Percentiles rank a stretch among this genome's conserved stretches.
These are phyloP conservation scores for Planococcus citri DNA, from an alignment of 1,140 invertebrate genomes.

Conservation along the genomic window DNA sequence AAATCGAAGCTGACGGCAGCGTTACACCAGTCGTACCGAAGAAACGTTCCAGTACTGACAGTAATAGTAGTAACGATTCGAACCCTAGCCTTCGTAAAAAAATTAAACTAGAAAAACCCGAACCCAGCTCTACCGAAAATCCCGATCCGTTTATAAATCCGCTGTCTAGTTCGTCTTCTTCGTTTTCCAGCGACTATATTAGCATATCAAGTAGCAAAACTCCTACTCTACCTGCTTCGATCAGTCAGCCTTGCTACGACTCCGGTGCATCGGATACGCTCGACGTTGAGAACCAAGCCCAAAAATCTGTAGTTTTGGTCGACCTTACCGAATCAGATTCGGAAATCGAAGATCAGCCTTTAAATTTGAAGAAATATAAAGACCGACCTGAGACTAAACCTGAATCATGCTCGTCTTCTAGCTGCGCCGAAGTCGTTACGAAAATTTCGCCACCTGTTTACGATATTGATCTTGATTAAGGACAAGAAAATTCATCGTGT, in stretches of 20 bases:
- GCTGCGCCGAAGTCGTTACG: not conserved
- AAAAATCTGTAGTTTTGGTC: not conserved
- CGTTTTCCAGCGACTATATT: no score
- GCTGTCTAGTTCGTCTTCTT: not conserved
- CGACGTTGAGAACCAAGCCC: not conserved
- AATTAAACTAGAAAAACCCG: not conserved
- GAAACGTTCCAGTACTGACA: not conserved
- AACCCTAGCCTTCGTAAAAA: not conserved
- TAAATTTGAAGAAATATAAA: not conserved
- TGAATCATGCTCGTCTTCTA: not conserved
- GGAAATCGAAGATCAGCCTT: not conserved
- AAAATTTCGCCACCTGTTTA: not conserved
- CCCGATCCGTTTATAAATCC: not conserved
- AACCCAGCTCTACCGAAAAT: not conserved
- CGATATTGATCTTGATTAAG: constrained; percentile 5
- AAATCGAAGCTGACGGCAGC: constrained; percentile 6
- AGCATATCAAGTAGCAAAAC: not conserved
- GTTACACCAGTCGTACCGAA: not conserved
- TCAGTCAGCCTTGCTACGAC: no score
- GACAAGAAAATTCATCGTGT: no score
- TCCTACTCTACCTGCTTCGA: not conserved
- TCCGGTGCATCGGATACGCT: not conserved
- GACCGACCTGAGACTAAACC: not conserved
- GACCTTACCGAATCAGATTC: not conserved
- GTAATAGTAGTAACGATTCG: no score